Evolutionary conservation across 2,888 invertebrate species (phyloP), one percentile per base, ranked within the genome.

Genomic region (Julus scandinavius): DNA sequence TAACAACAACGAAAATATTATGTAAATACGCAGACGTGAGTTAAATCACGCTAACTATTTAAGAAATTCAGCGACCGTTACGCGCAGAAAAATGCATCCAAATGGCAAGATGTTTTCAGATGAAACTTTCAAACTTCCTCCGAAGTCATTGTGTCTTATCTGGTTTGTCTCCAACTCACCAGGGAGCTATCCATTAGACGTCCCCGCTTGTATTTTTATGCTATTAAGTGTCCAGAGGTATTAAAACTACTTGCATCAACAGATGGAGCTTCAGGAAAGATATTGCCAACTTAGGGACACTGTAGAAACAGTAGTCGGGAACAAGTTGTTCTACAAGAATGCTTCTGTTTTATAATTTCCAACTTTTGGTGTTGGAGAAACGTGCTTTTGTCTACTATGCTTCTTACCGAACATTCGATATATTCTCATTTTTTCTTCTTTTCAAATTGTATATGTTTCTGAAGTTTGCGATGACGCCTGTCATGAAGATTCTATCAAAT

Each of bases 1-100:
- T 80, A 80, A 80, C 80, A 80, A 80, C 80, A 80, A 80, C 80
- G 80, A 80, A 80, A 80, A 80, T 80, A 80, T 80, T 80, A 80
- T 80, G 80, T 80, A 80, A 80, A 80, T 80, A 80, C 80, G 80
- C 80, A 80, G 80, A 80, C 80, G 80, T 38, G 38, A 80, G 80
- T 80, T 80, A 80, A 80, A 80, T 80, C 80, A 80, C 29, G 80
- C 80, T 80, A 80, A 80, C 80, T 80, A 80, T 80, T 80, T 80
- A 80, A 80, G 80, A 80, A 80, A 80, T 80, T 80, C 80, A 80
- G 80, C 80, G 80, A 38, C 80, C 80, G 80, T 80, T 80, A 80
- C 80, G 38, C 80, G 80, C 38, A 13, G 80, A 80, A 80, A 80
- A 38, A 80, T 80, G 80, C 80, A 80, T 80, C 80, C 29, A 80